Evolutionary conservation across 2,797 vertebrate species (phyloP).

Genomic region (Simalia tracyae): DNA sequence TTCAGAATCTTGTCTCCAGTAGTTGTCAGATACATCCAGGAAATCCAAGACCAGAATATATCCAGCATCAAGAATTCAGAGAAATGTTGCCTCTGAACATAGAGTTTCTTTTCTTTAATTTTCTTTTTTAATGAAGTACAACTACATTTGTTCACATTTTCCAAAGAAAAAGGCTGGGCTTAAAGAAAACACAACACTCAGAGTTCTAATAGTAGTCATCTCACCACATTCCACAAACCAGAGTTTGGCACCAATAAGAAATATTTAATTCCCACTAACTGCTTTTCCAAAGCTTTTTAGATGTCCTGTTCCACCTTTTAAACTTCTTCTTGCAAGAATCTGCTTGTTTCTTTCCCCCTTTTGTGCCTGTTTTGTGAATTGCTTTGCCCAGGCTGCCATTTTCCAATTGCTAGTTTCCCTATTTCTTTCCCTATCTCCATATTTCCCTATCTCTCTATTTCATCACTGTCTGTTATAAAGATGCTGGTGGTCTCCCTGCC

Average conservation of each 20-base stretch:
- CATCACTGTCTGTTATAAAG: neutral
- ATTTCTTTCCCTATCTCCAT: neutral
- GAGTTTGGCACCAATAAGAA: no score
- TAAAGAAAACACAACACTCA: no score
- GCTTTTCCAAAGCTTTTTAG: no score
- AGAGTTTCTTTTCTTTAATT: neutral
- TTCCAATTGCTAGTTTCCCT: neutral
- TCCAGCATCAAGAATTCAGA: neutral
- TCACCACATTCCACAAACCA: no score
- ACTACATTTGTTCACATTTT: no score
- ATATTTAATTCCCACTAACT: no score
- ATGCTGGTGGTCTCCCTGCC: neutral
- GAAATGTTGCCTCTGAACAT: neutral
- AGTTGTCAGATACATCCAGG: neutral
- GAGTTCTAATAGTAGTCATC: no score
- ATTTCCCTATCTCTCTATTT: neutral
- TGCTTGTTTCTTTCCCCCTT: neutral
- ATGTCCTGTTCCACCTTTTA: neutral
- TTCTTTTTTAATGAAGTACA: no score
- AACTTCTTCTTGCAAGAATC: neutral
- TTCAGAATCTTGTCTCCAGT: neutral
- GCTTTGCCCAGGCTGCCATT: neutral
- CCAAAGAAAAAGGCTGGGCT: no score
- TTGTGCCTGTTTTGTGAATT: no score
- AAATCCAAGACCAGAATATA: neutral